Conservation (phyloP, 1,140 invertebrate genomes). For the Periplaneta americana region DNA sequence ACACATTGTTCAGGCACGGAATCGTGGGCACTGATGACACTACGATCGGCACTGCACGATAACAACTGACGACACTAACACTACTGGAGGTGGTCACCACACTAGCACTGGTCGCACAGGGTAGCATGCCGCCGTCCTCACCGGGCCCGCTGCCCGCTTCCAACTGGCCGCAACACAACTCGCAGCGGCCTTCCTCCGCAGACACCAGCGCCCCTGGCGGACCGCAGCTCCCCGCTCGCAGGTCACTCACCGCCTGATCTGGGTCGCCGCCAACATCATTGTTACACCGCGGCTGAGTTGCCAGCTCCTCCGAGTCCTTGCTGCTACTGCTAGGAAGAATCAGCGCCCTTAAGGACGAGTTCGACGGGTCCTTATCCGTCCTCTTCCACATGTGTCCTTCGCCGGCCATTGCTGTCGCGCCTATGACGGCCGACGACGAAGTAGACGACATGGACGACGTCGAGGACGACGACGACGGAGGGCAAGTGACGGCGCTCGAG, state of each 20-base stretch:
- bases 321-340: not conserved
- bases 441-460: constrained; percentile 16
- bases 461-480: constrained; percentile 8
- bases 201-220: constrained; percentile 20
- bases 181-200: not conserved
- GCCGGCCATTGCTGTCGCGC: not conserved
- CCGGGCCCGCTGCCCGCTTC: not conserved
- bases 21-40: constrained; percentile 22
- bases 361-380: too few relatives aligned
- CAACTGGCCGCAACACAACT: constrained; percentile 3
- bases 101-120: not conserved
- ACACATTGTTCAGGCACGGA: constrained; percentile 17
- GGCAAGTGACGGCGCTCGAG: not conserved
- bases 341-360: not conserved
- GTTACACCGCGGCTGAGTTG: not conserved
- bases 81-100: not conserved
- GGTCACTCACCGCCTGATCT: constrained; percentile 20
- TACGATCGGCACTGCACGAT: constrained; percentile 18
- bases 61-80: constrained; percentile 21
- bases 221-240: constrained; percentile 3
- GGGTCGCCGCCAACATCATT: constrained; percentile 1
- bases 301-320: not conserved
- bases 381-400: not conserved
- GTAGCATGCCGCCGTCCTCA: not conserved
- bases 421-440: not conserved